Conservation (phyloP, 2,888 invertebrate genomes). For the Margaritifera margaritifera region DNA sequence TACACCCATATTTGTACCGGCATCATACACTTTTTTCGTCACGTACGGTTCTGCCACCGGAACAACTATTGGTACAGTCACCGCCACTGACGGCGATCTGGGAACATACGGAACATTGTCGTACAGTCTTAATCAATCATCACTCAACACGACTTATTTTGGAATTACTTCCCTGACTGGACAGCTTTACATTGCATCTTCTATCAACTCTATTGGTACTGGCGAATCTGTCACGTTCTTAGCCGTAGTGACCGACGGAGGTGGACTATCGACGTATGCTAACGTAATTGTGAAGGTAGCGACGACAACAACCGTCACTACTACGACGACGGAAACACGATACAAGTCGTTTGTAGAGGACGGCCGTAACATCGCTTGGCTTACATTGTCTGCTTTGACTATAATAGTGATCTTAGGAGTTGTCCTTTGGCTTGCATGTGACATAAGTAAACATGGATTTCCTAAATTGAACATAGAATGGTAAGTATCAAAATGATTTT, state of each 20-base stretch:
- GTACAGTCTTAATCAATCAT: constrained; percentile 25
- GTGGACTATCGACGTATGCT: too few relatives aligned
- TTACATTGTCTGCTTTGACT: constrained; percentile 10
- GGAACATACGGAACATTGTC: constrained; percentile 19
- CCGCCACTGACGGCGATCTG: constrained; percentile 31
- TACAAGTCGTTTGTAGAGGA: constrained; percentile 33
- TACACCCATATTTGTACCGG: constrained; percentile 40
- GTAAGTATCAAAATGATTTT: too few relatives aligned
- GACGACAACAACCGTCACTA: constrained; percentile 29
- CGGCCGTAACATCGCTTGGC: constrained; percentile 32
- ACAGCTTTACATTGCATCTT: too few relatives aligned
- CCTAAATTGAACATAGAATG: too few relatives aligned
- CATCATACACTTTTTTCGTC: constrained; percentile 22
- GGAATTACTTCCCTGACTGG: constrained; percentile 11
- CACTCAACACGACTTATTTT: constrained; percentile 20
- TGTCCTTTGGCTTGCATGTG: constrained; percentile 3
- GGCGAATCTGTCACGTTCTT: too few relatives aligned
- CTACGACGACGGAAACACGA: constrained; percentile 30
- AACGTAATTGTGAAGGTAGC: too few relatives aligned
- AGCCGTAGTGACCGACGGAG: too few relatives aligned
- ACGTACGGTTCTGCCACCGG: constrained; percentile 26
- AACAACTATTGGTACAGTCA: constrained; percentile 18
- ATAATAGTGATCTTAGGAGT: constrained; percentile 5
- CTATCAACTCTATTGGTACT: too few relatives aligned
- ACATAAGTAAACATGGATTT: too few relatives aligned